These are phyloP conservation scores for Nothocercus nigrocapillus DNA, from an alignment of 2,113 vertebrate genomes.

Conservation along the genomic window DNA sequence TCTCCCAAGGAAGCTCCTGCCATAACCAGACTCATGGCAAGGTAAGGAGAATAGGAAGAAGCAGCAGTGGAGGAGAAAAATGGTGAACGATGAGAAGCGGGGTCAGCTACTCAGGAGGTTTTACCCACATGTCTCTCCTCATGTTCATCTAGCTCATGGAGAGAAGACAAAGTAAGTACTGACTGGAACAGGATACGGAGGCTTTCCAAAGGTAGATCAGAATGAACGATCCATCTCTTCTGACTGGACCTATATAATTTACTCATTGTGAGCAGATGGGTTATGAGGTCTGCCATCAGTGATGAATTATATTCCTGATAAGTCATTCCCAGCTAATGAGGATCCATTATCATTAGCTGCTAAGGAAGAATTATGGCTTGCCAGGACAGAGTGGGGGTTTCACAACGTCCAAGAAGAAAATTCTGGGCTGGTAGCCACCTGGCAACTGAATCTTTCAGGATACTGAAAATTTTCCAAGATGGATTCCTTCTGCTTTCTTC, in stretches of 20 bases:
- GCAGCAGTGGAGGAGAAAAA: not conserved
- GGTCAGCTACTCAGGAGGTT: conserved; percentile 7
- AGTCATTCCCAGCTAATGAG: conserved; percentile 75
- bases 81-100: not conserved
- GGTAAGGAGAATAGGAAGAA: not conserved
- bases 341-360: conserved; percentile 64
- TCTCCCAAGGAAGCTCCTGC: not conserved
- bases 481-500: not conserved
- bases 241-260: conserved; percentile 54
- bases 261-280: conserved; percentile 61
- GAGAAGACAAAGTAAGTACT: not conserved
- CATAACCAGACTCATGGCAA: not conserved
- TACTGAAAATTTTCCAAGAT: conserved; percentile 12
- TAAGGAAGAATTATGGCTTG: conserved; percentile 28
- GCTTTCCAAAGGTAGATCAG: conserved; percentile 35
- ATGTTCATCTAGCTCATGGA: conserved; percentile 8
- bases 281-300: conserved; percentile 70
- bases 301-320: conserved; percentile 71
- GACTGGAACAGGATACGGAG: conserved; percentile 48
- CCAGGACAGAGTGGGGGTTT: conserved; percentile 13
- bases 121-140: not conserved
- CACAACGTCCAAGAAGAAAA: conserved; percentile 26
- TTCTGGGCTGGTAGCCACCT: conserved; percentile 40
- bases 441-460: not conserved
- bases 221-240: conserved; percentile 58